phyloP scores from a whole-genome alignment of 2,797 vertebrate species.

The Miichthys miiuy region DNA sequence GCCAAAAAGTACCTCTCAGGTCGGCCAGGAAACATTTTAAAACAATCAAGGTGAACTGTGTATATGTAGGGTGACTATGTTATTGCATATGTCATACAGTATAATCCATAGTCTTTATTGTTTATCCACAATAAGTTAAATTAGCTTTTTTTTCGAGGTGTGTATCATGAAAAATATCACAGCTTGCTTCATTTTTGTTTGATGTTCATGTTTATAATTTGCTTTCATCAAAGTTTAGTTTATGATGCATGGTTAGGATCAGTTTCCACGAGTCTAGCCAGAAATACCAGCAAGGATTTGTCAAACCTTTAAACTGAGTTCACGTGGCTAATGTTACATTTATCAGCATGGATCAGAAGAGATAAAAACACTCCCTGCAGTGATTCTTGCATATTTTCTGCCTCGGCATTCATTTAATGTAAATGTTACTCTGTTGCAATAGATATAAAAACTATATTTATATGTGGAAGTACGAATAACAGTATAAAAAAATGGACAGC shows the following conservation, averaged over 20 bases:
- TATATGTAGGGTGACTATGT: background rate
- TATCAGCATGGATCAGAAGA: background rate
- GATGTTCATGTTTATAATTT: background rate
- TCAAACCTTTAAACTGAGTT: background rate
- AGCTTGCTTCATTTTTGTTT: background rate
- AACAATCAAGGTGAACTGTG: background rate
- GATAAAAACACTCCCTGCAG: background rate
- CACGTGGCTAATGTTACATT: background rate
- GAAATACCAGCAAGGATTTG: background rate
- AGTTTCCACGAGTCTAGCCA: background rate
- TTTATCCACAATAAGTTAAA: background rate
- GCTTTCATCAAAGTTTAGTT: background rate
- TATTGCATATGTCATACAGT: background rate
- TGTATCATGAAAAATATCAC: background rate
- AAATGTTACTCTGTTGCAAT: background rate
- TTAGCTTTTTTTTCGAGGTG: background rate
- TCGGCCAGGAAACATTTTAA: background rate
- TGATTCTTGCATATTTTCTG: background rate
- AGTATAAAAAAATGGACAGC: too few relatives aligned
- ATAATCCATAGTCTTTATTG: conserved; percentile 2
- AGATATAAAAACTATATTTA: background rate
- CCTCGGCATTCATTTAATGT: background rate
- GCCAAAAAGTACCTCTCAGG: background rate
- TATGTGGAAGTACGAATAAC: background rate
- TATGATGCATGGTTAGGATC: background rate